Evolutionary conservation across 92 coral and sea anemone genomes (phyloP).

Genomic region (Epizoanthus illoricatus): DNA sequence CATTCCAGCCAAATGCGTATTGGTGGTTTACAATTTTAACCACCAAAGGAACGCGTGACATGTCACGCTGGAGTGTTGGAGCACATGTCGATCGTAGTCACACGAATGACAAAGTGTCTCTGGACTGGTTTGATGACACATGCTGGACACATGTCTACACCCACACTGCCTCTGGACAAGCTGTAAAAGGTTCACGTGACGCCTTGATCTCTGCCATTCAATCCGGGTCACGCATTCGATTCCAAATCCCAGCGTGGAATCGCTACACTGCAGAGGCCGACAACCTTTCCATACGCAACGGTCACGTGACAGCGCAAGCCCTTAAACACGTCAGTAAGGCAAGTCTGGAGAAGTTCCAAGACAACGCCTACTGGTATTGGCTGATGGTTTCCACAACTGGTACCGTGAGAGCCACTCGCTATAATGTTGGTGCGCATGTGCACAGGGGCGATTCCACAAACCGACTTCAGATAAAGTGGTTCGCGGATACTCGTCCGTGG

Average conservation of each 20-base stretch:
- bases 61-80: constrained; percentile 92
- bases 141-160: constrained; percentile 76
- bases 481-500: constrained; percentile 80
- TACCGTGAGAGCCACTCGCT: constrained; percentile 60
- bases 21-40: constrained; percentile 81
- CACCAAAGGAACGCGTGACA: constrained; percentile 77
- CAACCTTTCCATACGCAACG: constrained; percentile 69
- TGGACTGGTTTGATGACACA: constrained; percentile 79
- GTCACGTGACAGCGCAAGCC: constrained; percentile 87
- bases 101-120: constrained; percentile 64
- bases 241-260: constrained; percentile 52
- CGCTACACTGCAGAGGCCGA: constrained; percentile 81
- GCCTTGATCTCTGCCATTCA: constrained; percentile 54
- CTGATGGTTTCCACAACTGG: constrained; percentile 87
- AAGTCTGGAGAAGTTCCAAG: constrained; percentile 52
- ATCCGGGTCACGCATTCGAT: constrained; percentile 80
- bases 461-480: constrained; percentile 59
- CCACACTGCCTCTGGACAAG: constrained; percentile 53
- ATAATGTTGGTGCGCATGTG: constrained; percentile 61
- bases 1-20: constrained; percentile 58
- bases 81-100: constrained; percentile 75
- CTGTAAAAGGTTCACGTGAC: constrained; percentile 41
- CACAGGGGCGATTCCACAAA: constrained; percentile 35
- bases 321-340: constrained; percentile 71
- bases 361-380: constrained; percentile 82